phyloP scores from a whole-genome alignment of 2,113 vertebrate genomes.

The Rhombomys opimus region DNA sequence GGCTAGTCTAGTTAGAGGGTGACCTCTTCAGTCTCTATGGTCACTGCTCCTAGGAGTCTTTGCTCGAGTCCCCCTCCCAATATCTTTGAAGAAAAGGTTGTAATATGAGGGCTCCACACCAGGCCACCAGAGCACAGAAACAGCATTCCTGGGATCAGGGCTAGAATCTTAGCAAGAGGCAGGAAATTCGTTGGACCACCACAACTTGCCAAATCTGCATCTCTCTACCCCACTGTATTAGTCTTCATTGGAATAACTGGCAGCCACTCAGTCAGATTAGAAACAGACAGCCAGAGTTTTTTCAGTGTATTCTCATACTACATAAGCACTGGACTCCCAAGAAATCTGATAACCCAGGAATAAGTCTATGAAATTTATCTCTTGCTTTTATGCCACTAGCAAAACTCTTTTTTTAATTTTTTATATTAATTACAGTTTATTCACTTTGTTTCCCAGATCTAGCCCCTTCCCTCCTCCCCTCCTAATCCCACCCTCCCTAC shows the following conservation, averaged over 20 bases:
- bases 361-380: background rate
- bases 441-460: too few relatives aligned
- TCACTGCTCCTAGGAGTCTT: too few relatives aligned
- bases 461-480: too few relatives aligned
- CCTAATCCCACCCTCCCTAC: too few relatives aligned
- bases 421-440: too few relatives aligned
- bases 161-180: background rate
- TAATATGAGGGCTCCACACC: background rate
- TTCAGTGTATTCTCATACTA: background rate
- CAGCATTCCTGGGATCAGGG: background rate
- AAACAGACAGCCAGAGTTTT: background rate
- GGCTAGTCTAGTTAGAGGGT: too few relatives aligned
- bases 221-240: background rate
- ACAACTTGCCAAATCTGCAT: background rate
- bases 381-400: background rate
- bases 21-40: too few relatives aligned
- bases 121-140: background rate
- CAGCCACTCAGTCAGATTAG: background rate
- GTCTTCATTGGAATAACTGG: background rate
- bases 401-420: background rate
- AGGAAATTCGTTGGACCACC: accelerated
- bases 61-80: too few relatives aligned
- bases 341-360: background rate
- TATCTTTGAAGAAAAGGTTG: background rate
- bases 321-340: background rate